Percentiles rank a stretch among this genome's conserved stretches.
phyloP scores from a whole-genome alignment of 2,888 invertebrate genomes.

The Sicus ferrugineus region DNA sequence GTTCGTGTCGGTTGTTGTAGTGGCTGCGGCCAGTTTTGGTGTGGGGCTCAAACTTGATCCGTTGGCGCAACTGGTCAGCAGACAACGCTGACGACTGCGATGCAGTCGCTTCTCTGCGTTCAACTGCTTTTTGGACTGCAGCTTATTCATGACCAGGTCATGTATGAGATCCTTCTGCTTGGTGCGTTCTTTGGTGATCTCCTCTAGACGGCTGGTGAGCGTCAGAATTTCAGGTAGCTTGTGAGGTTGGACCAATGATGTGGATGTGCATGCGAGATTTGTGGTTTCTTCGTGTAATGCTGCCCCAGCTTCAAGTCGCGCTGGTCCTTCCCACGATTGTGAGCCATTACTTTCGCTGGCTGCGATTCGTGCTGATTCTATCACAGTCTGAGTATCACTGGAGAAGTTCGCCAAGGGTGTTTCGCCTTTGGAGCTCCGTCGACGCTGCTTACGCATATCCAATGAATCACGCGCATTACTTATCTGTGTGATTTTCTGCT shows the following conservation, averaged over 20 bases:
- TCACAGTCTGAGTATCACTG: conserved; percentile 55
- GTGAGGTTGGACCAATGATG: conserved; percentile 43
- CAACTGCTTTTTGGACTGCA: conserved; percentile 73
- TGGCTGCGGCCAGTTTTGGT: conserved; percentile 58
- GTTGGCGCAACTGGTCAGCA: conserved; percentile 59
- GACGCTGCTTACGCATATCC: conserved; percentile 70
- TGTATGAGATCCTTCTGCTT: conserved; percentile 85
- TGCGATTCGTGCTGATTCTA: conserved; percentile 49
- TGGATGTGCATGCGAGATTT: neutral
- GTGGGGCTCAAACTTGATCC: conserved; percentile 60
- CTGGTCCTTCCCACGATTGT: neutral
- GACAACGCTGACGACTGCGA: conserved; percentile 67
- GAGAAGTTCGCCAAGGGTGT: conserved; percentile 46
- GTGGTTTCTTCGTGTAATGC: conserved; percentile 31
- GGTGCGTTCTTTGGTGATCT: conserved; percentile 79
- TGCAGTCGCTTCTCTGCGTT: conserved; percentile 71
- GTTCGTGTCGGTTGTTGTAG: conserved; percentile 52
- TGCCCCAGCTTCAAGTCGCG: conserved; percentile 27
- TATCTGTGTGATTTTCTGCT: conserved; percentile 75
- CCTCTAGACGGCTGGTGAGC: conserved; percentile 75
- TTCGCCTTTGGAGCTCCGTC: conserved; percentile 67
- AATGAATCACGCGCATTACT: conserved; percentile 75
- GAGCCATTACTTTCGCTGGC: neutral
- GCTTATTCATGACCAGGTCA: conserved; percentile 82
- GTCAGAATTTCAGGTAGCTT: conserved; percentile 66